phyloP scores from a whole-genome alignment of 2,888 invertebrate species.

The Nymphalis polychloros region DNA sequence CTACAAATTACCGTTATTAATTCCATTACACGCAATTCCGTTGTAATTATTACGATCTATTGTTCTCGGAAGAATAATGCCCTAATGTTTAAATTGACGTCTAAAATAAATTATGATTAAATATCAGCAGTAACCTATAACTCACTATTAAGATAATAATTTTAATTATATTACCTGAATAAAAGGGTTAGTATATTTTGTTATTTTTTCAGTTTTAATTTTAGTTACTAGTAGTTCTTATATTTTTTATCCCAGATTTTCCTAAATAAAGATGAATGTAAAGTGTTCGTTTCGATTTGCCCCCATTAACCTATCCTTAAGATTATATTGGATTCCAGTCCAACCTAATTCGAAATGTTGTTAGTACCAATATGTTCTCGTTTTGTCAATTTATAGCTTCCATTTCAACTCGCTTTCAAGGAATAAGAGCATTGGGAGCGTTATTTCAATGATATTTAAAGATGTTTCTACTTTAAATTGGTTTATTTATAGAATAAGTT shows the following conservation, averaged over 20 bases:
- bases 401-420: conserved; percentile 1
- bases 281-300: conserved; percentile 6
- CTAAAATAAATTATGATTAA: conserved; percentile 10
- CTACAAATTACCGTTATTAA: conserved; percentile 37
- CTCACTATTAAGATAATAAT: neutral
- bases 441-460: no score
- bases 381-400: conserved; percentile 10
- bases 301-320: conserved; percentile 7
- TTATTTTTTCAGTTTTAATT: no score
- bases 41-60: conserved; percentile 26
- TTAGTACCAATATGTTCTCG: conserved; percentile 21
- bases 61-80: conserved; percentile 23
- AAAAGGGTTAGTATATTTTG: no score
- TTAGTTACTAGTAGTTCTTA: no score
- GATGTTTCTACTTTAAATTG: no score
- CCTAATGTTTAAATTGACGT: conserved; percentile 9
- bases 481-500: no score
- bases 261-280: conserved; percentile 6
- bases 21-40: conserved; percentile 32
- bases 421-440: neutral
- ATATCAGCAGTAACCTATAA: neutral
- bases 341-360: conserved; percentile 18
- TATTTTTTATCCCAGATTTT: neutral
- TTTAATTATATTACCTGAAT: no score
- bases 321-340: conserved; percentile 6